Evolutionary conservation across 2,888 invertebrate genomes (phyloP).

Genomic region (Cheilosia scutellata): DNA sequence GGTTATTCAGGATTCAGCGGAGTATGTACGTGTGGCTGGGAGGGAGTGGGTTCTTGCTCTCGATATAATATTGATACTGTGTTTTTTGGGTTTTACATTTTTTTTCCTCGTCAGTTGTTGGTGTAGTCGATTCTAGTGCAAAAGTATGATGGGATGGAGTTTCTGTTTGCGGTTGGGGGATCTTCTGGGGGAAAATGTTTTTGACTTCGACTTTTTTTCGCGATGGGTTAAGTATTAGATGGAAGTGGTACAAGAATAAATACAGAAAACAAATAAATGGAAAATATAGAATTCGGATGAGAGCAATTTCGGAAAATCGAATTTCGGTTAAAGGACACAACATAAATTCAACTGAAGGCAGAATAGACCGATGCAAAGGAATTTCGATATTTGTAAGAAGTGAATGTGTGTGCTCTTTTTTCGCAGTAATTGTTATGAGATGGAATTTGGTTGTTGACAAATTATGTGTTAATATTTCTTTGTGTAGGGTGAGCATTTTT

Average conservation of each 20-base stretch:
- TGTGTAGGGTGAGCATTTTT: no score
- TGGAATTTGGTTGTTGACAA: no score
- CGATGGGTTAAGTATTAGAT: background rate
- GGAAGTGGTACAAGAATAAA: conserved; percentile 21
- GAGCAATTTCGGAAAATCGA: conserved; percentile 40
- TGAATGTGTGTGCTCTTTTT: background rate
- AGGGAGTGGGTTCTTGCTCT: conserved; percentile 37
- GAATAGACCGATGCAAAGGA: background rate
- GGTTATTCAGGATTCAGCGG: background rate
- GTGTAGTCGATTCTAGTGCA: conserved; percentile 28
- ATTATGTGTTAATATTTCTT: no score
- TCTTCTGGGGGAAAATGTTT: conserved; percentile 41
- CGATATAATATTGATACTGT: conserved; percentile 48
- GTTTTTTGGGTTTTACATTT: conserved; percentile 2
- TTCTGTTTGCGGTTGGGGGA: conserved; percentile 35
- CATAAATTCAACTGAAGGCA: background rate
- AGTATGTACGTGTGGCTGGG: no score
- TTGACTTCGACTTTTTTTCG: conserved; percentile 6
- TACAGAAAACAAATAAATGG: conserved; percentile 1
- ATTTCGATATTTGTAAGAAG: background rate
- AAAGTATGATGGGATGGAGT: conserved; percentile 43
- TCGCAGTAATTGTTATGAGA: no score
- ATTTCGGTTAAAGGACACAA: conserved; percentile 11
- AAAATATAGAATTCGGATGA: conserved; percentile 19
- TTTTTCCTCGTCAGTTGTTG: conserved; percentile 16